Evolutionary conservation across 2,113 vertebrate genomes (phyloP).

Genomic region (Scatophagus argus): DNA sequence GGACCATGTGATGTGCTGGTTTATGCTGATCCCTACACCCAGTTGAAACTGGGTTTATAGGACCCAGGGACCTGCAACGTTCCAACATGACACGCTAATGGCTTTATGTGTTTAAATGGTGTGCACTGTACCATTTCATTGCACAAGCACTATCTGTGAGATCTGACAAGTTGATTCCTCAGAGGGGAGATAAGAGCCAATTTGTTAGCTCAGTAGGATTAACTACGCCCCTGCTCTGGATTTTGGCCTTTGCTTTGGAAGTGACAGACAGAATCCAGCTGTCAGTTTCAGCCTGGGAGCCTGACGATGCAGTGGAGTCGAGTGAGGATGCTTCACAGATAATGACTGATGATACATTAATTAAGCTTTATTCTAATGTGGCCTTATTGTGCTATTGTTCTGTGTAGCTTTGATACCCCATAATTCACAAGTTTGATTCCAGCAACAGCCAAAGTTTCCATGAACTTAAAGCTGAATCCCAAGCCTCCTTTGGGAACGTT

Average conservation of each 20-base stretch:
- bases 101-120: slow-evolving; percentile 63
- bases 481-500: slow-evolving; percentile 43
- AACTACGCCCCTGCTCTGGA: slow-evolving; percentile 47
- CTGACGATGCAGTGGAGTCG: not conserved
- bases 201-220: slow-evolving; percentile 70
- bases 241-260: slow-evolving; percentile 39
- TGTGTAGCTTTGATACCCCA: not conserved
- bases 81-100: slow-evolving; percentile 69
- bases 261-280: slow-evolving; percentile 67
- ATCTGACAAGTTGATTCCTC: slow-evolving; percentile 77
- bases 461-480: slow-evolving; percentile 31
- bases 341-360: slow-evolving; percentile 25
- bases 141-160: slow-evolving; percentile 54
- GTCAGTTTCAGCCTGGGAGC: slow-evolving; percentile 40
- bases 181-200: slow-evolving; percentile 69
- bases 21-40: slow-evolving; percentile 44
- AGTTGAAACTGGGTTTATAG: slow-evolving; percentile 54
- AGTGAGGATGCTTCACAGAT: slow-evolving; percentile 29
- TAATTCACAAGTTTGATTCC: slow-evolving; percentile 22
- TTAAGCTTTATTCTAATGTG: slow-evolving; percentile 6
- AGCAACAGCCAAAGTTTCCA: slow-evolving; percentile 7
- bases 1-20: slow-evolving; percentile 55
- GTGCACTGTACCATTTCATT: slow-evolving; percentile 61
- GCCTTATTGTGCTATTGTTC: not conserved
- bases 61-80: slow-evolving; percentile 49